Percentiles rank a stretch among this genome's conserved stretches.
Conservation (phyloP, 2,888 invertebrate genomes). For the Cryptophagus acutangulus region DNA sequence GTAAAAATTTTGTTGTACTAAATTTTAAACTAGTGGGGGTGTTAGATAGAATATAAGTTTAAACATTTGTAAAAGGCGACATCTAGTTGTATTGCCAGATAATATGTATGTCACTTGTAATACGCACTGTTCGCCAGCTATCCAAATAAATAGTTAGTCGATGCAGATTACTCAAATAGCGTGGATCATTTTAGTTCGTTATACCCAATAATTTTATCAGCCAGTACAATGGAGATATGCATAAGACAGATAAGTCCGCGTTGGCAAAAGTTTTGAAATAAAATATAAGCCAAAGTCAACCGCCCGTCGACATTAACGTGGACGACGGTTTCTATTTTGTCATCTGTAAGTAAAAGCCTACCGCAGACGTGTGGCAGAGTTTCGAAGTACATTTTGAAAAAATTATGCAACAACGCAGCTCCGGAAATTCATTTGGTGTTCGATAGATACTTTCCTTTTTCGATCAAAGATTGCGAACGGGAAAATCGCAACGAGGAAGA, state of each 20-base stretch:
- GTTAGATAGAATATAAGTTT: too few relatives aligned
- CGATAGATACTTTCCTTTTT: conserved; percentile 11
- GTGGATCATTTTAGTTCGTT: too few relatives aligned
- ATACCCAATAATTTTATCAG: too few relatives aligned
- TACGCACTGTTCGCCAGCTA: too few relatives aligned
- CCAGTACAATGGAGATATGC: conserved; percentile 1
- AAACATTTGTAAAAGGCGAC: too few relatives aligned
- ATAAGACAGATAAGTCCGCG: background rate
- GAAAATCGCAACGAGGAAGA: conserved; percentile 5
- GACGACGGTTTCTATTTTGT: background rate
- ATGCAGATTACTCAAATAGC: too few relatives aligned
- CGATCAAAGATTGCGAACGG: conserved; percentile 13
- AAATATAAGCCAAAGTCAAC: background rate
- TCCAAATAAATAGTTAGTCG: too few relatives aligned
- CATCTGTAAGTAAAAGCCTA: background rate
- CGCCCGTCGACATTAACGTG: background rate
- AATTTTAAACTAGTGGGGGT: background rate
- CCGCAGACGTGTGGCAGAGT: conserved; percentile 12
- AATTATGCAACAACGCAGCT: conserved; percentile 3
- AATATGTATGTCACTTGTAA: too few relatives aligned
- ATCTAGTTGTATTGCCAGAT: too few relatives aligned
- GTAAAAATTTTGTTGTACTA: background rate
- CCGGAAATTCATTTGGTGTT: conserved; percentile 10
- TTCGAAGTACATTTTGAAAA: background rate
- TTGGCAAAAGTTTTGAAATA: background rate